Conservation (phyloP, 37 sponge, comb jelly and placozoan genomes). For the Chondrilla cf. caribensis region DNA sequence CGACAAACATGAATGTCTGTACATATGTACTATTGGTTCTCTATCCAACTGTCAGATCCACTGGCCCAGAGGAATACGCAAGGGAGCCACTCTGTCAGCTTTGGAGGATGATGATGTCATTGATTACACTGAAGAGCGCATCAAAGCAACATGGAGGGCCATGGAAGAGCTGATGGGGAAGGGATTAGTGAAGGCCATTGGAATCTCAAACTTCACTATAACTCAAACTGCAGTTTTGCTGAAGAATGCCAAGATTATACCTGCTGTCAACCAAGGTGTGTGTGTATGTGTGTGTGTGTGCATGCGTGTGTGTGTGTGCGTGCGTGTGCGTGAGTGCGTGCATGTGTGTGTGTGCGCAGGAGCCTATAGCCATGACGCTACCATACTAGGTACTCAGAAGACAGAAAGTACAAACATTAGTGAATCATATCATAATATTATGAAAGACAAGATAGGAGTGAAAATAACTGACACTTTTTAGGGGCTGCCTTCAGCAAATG, state of each 20-base stretch:
- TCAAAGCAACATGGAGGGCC: constrained; percentile 10
- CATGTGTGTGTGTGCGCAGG: not conserved
- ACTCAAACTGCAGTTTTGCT: constrained; percentile 67
- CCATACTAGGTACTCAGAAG: no score
- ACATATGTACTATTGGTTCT: not conserved
- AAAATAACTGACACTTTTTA: no score
- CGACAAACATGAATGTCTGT: constrained; percentile 11
- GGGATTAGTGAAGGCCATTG: constrained; percentile 70
- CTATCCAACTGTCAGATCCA: constrained; percentile 38
- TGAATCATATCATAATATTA: no score
- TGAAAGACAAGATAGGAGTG: no score
- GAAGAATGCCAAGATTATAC: constrained; percentile 76
- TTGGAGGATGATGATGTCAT: constrained; percentile 50
- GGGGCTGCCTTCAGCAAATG: not conserved
- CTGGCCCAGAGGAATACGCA: constrained; percentile 39
- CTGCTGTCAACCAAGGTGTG: constrained; percentile 83
- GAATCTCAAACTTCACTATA: constrained; percentile 89
- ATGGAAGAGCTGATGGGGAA: constrained; percentile 66
- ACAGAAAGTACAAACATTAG: no score
- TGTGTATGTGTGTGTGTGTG: not conserved
- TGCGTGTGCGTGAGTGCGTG: not conserved
- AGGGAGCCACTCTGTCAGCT: constrained; percentile 9
- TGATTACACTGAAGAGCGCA: constrained; percentile 37
- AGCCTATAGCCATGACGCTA: not conserved
- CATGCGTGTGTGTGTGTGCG: not conserved